Evolutionary conservation across 2,113 vertebrate species (phyloP).

Genomic region (Gymnorhina tibicen): DNA sequence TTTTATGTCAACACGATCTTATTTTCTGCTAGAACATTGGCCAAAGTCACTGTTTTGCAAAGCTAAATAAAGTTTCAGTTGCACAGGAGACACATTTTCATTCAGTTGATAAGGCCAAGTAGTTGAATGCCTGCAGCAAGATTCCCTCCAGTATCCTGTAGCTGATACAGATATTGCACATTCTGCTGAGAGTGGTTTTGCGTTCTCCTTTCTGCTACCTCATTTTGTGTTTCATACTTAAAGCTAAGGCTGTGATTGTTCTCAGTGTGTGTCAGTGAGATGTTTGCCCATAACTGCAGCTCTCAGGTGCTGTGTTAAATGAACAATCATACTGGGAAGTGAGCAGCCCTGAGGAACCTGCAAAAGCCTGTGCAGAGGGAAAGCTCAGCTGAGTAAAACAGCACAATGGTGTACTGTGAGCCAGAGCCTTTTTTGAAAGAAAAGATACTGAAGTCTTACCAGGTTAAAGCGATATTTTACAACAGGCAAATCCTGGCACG

Average conservation of each 20-base stretch:
- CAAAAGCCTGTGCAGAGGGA: not conserved
- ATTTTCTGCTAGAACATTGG: not conserved
- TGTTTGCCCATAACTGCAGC: not conserved
- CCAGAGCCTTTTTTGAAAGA: not conserved
- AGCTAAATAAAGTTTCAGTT: conserved; percentile 21
- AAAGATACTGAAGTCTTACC: not conserved
- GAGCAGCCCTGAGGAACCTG: not conserved
- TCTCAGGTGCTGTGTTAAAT: not conserved
- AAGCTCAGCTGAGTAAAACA: not conserved
- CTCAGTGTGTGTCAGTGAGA: not conserved
- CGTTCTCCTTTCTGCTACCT: not conserved
- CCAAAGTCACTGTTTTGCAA: not conserved
- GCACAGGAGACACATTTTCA: not conserved
- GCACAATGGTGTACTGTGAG: fast-evolving
- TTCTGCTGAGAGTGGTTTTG: not conserved
- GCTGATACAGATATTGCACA: not conserved
- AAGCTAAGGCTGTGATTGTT: not conserved
- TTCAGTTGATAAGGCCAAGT: not conserved
- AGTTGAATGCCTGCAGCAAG: not conserved
- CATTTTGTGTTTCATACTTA: not conserved
- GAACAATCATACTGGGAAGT: not conserved
- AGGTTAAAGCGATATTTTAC: not conserved
- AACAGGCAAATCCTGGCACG: not conserved
- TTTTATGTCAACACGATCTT: not conserved
- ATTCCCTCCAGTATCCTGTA: not conserved